These are phyloP conservation scores for Oplegnathus fasciatus DNA, from an alignment of 2,113 vertebrate genomes.

Conservation along the genomic window DNA sequence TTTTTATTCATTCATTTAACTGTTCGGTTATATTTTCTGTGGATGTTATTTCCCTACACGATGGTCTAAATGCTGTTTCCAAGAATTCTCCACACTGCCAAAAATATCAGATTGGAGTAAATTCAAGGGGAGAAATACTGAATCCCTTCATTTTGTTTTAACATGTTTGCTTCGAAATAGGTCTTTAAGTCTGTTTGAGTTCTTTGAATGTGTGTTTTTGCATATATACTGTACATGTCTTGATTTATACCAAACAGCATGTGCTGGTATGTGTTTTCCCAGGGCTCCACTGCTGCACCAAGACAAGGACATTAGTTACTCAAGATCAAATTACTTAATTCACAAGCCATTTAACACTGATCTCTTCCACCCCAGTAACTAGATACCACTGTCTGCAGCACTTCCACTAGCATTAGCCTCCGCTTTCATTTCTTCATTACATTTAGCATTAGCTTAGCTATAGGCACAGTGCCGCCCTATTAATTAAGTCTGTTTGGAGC, in stretches of 20 bases:
- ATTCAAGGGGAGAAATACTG: not conserved
- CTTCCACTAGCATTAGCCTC: constrained; percentile 64
- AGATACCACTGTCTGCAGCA: constrained; percentile 50
- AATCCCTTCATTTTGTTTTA: constrained; percentile 33
- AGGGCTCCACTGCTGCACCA: constrained; percentile 3
- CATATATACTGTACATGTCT: not conserved
- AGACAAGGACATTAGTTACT: constrained; percentile 68
- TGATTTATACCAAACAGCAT: not conserved
- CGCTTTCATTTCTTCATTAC: constrained; percentile 54
- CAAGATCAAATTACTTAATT: constrained; percentile 72
- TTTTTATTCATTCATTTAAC: constrained; percentile 15
- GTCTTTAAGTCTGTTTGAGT: constrained; percentile 6
- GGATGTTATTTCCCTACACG: not conserved
- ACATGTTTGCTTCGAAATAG: not conserved
- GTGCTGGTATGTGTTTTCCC: constrained; percentile 9
- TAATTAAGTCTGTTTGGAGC: constrained; percentile 75
- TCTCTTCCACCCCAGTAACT: constrained; percentile 65
- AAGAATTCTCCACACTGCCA: constrained; percentile 3
- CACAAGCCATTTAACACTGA: constrained; percentile 69
- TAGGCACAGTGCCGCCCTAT: constrained; percentile 18
- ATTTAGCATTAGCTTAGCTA: constrained; percentile 68
- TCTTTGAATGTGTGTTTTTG: not conserved
- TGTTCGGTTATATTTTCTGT: constrained; percentile 2
- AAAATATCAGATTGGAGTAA: not conserved
- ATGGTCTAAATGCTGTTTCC: not conserved